Conservation (phyloP, 1,140 invertebrate genomes). For the Coboldia fuscipes region DNA sequence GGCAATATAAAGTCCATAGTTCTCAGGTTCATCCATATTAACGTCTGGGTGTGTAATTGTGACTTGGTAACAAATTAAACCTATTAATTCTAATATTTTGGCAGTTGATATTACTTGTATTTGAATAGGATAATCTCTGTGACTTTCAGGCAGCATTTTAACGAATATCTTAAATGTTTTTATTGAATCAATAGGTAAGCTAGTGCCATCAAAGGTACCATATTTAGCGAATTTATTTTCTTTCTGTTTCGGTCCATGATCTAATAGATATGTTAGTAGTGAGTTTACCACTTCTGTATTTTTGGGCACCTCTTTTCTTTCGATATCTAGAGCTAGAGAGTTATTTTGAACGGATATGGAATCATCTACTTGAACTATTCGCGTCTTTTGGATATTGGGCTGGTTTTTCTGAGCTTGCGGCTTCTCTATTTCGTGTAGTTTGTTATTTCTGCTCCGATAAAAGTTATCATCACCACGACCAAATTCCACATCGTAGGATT, state of each 20-base stretch:
- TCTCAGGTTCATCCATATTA: constrained; percentile 29
- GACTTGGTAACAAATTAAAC: constrained; percentile 74
- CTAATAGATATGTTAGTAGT: constrained; percentile 44
- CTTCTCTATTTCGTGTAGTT: too few relatives aligned
- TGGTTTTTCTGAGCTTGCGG: constrained; percentile 63
- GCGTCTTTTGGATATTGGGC: constrained; percentile 55
- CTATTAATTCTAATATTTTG: constrained; percentile 82
- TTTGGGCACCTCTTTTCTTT: constrained; percentile 35
- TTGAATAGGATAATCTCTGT: constrained; percentile 63
- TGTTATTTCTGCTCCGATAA: constrained; percentile 59
- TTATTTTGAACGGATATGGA: constrained; percentile 24
- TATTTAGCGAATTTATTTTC: constrained; percentile 75
- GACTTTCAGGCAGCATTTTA: constrained; percentile 58
- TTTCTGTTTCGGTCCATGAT: constrained; percentile 47
- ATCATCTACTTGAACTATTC: constrained; percentile 55
- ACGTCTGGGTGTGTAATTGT: constrained; percentile 35
- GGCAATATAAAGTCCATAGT: constrained; percentile 76
- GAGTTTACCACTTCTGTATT: constrained; percentile 27
- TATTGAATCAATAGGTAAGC: constrained; percentile 48
- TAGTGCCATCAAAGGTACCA: constrained; percentile 78
- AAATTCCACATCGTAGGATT: constrained; percentile 47
- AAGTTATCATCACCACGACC: constrained; percentile 51
- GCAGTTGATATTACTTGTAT: constrained; percentile 61
- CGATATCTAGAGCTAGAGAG: constrained; percentile 17
- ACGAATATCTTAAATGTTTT: constrained; percentile 72